These are phyloP conservation scores for Ctenochaetus hawaiiensis DNA, from an alignment of 2,797 vertebrate species.

Conservation along the genomic window DNA sequence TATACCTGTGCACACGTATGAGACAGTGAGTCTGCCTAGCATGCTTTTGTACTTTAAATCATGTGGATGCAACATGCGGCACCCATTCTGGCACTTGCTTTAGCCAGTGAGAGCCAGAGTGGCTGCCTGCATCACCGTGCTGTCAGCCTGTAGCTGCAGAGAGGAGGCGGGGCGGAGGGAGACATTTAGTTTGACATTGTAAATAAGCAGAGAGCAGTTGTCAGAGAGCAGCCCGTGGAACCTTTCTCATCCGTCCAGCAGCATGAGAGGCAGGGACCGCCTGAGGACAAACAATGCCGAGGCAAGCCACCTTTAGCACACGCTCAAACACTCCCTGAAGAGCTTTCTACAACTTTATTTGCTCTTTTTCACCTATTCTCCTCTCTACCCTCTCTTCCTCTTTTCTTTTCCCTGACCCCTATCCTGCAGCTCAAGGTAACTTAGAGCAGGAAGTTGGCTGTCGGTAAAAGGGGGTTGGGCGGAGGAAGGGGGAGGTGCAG, in stretches of 20 bases:
- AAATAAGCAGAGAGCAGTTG: conserved; percentile 90
- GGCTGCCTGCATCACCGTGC: conserved; percentile 76
- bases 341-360: conserved; percentile 77
- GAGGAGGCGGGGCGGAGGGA: conserved; percentile 81
- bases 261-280: conserved; percentile 62
- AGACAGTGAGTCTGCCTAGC: conserved; percentile 79
- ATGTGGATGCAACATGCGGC: conserved; percentile 88
- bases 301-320: conserved; percentile 66
- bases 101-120: conserved; percentile 73
- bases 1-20: conserved; percentile 74
- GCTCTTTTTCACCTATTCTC: conserved; percentile 73
- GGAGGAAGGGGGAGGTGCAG: conserved; percentile 74
- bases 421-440: conserved; percentile 99
- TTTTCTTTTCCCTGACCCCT: conserved; percentile 94
- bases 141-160: conserved; percentile 69
- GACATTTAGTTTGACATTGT: conserved; percentile 92
- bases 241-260: conserved; percentile 77
- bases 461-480: conserved; percentile 86
- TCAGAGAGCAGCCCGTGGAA: conserved; percentile 85
- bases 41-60: conserved; percentile 89
- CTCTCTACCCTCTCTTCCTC: conserved; percentile 75
- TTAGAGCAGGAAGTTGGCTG: conserved; percentile 98
- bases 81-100: conserved; percentile 73
- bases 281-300: conserved; percentile 74
- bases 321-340: conserved; percentile 40